Base-by-base conservation (phyloP, 2,888 invertebrate species). In the Notodonta dromedarius region DNA sequence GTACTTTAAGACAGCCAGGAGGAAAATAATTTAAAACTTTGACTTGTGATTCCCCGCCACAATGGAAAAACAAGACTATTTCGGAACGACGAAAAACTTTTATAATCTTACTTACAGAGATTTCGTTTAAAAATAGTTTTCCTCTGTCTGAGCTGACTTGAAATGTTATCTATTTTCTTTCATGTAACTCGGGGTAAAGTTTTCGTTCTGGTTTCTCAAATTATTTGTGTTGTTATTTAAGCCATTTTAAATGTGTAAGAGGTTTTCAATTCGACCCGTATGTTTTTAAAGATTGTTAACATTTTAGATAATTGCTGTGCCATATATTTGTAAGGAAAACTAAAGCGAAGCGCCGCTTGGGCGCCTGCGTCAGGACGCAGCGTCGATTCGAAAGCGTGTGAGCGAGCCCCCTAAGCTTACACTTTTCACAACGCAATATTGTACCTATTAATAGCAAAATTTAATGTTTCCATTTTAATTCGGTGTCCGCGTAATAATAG, bases 401-500 rank as follows among this genome's bases (percentile, higher is more conserved):
- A 24, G 24, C 24, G 24, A 24, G 24, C 1, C 24, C 24, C 24
- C 24, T 51, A 51, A 24, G 9, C 9, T 16, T 51, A 32, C 58
- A 58, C 68, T 69, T 68, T 67, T 56, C 57, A 62, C 62, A 66
- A 53, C 59, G 52, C 48, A 61, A 58, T 62, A 66, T 58, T 60
- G 76, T 24, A 35, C 35, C 4, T 74, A 84, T 84, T 84, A 80
- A 82, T 82, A 82, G 82, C 79, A 76, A 85, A 80, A 78, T 81
- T 77, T 86, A 88, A 84, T 77, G 84, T 83, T 84, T 84, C 77
- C 76, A 59, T 88, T 88, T 88, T 88, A 87, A 90, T 91, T 89
- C 84, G 78, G 84, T 85, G 85, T 85, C 78, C 79, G 75, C 80
- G 79, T 84, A 79, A 85, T 90, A 87, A 89, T 88, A 82, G 84